Conservation (phyloP, 64 coral and sea anemone species). For the Dendronephthya gigantea region DNA sequence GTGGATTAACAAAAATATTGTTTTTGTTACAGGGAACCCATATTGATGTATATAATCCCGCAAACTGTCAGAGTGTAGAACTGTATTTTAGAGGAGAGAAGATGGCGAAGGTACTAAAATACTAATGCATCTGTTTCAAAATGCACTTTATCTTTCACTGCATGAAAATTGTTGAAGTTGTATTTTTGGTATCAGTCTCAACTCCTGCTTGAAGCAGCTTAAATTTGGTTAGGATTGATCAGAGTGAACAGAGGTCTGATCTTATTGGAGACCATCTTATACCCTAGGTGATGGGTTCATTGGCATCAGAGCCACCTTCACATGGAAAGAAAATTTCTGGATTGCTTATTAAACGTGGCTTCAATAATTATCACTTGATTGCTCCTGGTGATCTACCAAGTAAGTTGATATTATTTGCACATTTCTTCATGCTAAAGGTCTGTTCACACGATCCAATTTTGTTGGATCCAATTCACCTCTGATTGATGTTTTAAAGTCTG, state of each 20-base stretch:
- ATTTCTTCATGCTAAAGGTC: not conserved
- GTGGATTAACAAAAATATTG: not conserved
- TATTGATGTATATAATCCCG: conserved; percentile 87
- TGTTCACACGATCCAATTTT: not conserved
- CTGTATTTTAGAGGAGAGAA: conserved; percentile 98
- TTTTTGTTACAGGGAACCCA: conserved; percentile 51
- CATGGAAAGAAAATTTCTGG: conserved; percentile 79
- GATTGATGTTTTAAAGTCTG: no score
- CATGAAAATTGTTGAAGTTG: no score
- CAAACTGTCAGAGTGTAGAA: conserved; percentile 84
- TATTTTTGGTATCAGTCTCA: no score
- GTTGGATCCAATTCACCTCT: no score
- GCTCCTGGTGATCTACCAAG: conserved; percentile 90
- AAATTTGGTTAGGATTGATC: no score
- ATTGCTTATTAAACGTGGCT: conserved; percentile 91
- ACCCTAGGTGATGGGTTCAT: conserved; percentile 77
- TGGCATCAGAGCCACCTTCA: conserved; percentile 74
- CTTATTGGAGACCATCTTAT: not conserved
- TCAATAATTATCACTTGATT: conserved; percentile 89
- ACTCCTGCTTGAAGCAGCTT: no score
- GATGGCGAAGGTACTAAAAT: conserved; percentile 84
- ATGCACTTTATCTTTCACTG: no score
- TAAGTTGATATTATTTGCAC: not conserved
- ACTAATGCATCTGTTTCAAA: not conserved
- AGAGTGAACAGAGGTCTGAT: no score